These are phyloP conservation scores for Spisula subtruncata DNA, from an alignment of 2,888 invertebrate species.

Conservation along the genomic window DNA sequence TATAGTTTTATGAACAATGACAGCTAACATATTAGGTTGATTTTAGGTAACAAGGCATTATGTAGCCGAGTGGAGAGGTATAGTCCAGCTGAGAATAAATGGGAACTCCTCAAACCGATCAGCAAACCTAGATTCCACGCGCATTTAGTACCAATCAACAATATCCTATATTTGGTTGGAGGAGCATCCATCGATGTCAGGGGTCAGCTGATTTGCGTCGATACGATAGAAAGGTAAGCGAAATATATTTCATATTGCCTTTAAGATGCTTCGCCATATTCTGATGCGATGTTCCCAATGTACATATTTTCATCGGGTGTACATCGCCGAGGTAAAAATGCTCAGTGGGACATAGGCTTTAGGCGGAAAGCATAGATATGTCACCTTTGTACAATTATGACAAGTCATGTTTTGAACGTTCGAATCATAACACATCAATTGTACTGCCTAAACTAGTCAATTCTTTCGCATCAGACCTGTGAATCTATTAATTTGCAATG, in stretches of 20 bases:
- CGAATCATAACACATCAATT: too few species aligned
- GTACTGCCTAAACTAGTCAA: too few species aligned
- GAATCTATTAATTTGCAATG: too few species aligned
- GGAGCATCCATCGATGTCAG: conserved; percentile 78
- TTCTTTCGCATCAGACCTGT: too few species aligned
- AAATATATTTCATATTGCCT: too few species aligned
- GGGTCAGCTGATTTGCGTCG: conserved; percentile 72
- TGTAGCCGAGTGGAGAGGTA: conserved; percentile 80
- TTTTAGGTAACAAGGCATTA: conserved; percentile 75
- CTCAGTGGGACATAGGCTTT: too few species aligned
- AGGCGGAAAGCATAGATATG: background rate
- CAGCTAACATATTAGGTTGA: background rate
- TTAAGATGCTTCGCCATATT: too few species aligned
- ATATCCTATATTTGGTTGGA: conserved; percentile 75
- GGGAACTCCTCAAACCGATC: conserved; percentile 77
- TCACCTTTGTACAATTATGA: background rate
- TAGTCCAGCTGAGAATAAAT: conserved; percentile 77
- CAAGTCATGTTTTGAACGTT: background rate
- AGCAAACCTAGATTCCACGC: conserved; percentile 78
- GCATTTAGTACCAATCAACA: conserved; percentile 68
- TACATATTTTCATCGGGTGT: too few species aligned
- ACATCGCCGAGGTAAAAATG: too few species aligned
- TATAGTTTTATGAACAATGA: too few species aligned
- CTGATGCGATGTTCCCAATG: too few species aligned
- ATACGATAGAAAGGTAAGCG: conserved; percentile 70